These are phyloP conservation scores for Lophius piscatorius DNA, from an alignment of 2,113 vertebrate genomes.

Conservation along the genomic window DNA sequence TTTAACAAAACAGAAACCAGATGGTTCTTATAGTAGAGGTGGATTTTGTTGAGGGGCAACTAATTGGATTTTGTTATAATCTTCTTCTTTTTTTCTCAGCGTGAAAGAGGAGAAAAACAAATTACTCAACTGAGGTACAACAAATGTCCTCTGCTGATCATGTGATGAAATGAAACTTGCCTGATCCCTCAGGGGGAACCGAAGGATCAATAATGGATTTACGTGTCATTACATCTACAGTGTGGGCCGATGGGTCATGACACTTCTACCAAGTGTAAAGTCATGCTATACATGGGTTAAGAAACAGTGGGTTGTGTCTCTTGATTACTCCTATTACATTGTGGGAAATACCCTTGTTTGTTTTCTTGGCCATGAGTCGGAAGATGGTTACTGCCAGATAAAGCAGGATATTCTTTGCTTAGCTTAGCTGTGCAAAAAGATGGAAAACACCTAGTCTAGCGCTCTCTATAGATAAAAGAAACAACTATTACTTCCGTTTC, in stretches of 20 bases:
- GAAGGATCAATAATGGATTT: constrained; percentile 7
- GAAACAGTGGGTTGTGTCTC: not conserved
- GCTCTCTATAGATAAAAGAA: too few relatives aligned
- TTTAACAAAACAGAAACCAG: not conserved
- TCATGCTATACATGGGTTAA: not conserved
- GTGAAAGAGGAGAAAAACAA: constrained; percentile 10
- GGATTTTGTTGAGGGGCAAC: not conserved
- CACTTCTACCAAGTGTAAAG: not conserved
- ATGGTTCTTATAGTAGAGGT: not conserved
- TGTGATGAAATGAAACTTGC: constrained; percentile 26
- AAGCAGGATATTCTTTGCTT: not conserved
- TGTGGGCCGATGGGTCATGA: constrained; percentile 7
- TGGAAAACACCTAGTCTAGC: too few relatives aligned
- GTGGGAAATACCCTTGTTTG: not conserved
- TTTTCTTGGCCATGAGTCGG: not conserved
- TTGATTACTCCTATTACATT: not conserved
- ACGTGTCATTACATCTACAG: not conserved
- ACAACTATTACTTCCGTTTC: too few relatives aligned
- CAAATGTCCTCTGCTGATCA: not conserved
- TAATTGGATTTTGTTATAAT: not conserved
- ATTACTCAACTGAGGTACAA: not conserved
- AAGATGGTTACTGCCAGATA: not conserved
- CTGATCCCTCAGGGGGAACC: constrained; percentile 4
- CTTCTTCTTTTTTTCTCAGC: not conserved
- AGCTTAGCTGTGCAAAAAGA: too few relatives aligned